These are phyloP conservation scores for Lycocerus yunnanus DNA, from an alignment of 2,888 invertebrate genomes.

Conservation along the genomic window DNA sequence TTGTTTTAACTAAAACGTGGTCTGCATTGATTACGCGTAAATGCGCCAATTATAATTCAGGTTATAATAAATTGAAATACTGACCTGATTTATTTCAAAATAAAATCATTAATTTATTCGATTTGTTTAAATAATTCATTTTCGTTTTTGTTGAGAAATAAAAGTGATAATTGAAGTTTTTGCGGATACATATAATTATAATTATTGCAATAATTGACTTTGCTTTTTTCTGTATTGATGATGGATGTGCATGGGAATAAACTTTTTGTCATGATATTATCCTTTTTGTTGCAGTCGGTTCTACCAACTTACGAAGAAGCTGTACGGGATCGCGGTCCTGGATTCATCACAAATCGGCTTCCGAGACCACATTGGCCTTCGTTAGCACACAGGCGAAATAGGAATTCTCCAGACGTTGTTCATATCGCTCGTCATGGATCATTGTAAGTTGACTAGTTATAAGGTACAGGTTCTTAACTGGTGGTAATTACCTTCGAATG, in stretches of 20 bases:
- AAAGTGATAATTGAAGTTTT: neutral
- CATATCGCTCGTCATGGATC: constrained; percentile 53
- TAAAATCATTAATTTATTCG: neutral
- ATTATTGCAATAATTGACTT: neutral
- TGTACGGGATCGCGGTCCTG: constrained; percentile 49
- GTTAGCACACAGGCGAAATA: constrained; percentile 45
- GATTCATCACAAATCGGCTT: constrained; percentile 42
- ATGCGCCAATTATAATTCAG: constrained; percentile 5
- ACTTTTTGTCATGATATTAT: neutral
- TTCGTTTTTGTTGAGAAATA: neutral
- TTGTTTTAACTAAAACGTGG: constrained; percentile 9
- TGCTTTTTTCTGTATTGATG: neutral
- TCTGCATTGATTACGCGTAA: constrained; percentile 4
- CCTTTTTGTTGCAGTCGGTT: constrained; percentile 44
- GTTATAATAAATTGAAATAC: constrained; percentile 9
- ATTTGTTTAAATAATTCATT: constrained; percentile 1
- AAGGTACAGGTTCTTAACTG: neutral
- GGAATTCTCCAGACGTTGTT: constrained; percentile 48
- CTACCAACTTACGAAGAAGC: constrained; percentile 61
- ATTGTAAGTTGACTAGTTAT: constrained; percentile 48
- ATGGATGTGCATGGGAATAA: neutral
- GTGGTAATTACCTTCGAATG: no score
- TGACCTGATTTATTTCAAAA: neutral
- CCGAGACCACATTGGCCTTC: constrained; percentile 54
- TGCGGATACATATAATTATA: neutral